A percentile compares a stretch with the other conserved stretches of the same genome.
Evolutionary conservation across 2,888 invertebrate genomes (phyloP).

Genomic region (Neocrepidodera transversa): DNA sequence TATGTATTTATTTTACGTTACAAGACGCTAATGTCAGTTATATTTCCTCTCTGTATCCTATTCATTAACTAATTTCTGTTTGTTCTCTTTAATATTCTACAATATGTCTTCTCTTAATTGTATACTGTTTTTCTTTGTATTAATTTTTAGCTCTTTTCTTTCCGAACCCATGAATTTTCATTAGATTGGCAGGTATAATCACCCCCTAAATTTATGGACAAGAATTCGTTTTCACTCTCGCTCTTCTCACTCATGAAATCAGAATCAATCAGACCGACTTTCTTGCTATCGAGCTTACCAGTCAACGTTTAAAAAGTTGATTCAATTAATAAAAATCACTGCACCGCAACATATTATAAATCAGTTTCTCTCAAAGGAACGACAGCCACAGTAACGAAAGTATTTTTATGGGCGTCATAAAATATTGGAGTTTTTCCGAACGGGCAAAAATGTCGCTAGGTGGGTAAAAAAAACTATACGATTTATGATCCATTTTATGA

Average conservation of each 20-base stretch:
- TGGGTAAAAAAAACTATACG: slow-evolving; percentile 12
- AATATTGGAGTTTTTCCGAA: slow-evolving; percentile 31
- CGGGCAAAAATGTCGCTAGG: slow-evolving; percentile 21
- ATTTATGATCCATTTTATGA: slow-evolving; percentile 29
- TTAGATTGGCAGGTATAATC: no score
- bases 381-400: slow-evolving; percentile 27
- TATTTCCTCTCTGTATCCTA: no score
- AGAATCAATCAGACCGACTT: slow-evolving; percentile 35
- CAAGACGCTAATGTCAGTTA: no score
- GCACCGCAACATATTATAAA: slow-evolving; percentile 36
- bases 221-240: slow-evolving; percentile 23
- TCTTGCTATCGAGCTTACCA: slow-evolving; percentile 20
- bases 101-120: no score
- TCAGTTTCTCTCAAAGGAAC: slow-evolving; percentile 35
- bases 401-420: slow-evolving; percentile 36
- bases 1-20: no score
- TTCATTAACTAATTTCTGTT: no score
- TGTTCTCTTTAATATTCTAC: no score
- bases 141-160: no score
- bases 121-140: no score
- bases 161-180: no score
- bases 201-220: no score
- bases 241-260: slow-evolving; percentile 30
- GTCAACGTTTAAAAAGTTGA: slow-evolving; percentile 36
- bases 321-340: slow-evolving; percentile 40